Percentiles rank a stretch among this genome's conserved stretches.
These are phyloP conservation scores for Melieria omissa DNA, from an alignment of 2,888 invertebrate genomes.

Conservation along the genomic window DNA sequence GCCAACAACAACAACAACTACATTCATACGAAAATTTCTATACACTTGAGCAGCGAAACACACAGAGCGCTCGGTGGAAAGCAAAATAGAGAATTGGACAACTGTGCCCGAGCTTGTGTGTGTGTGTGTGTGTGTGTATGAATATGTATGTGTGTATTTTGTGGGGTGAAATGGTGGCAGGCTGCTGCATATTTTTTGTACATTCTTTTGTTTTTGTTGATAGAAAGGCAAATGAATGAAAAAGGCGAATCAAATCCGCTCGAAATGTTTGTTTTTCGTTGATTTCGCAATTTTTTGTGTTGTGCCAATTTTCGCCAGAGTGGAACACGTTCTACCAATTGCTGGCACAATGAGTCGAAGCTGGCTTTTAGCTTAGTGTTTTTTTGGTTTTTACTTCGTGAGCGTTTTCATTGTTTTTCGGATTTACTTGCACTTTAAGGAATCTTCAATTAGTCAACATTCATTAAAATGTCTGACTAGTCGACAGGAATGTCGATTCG, in stretches of 20 bases:
- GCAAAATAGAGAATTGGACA: slow-evolving; percentile 18
- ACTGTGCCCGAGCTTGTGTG: neutral
- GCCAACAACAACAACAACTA: slow-evolving; percentile 33
- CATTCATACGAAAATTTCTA: slow-evolving; percentile 36
- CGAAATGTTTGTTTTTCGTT: slow-evolving; percentile 36
- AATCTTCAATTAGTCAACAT: neutral
- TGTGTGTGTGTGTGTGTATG: neutral
- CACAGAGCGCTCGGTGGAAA: neutral
- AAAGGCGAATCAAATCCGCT: slow-evolving; percentile 18
- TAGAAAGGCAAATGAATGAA: neutral
- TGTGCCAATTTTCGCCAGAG: slow-evolving; percentile 40
- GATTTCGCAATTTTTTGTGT: slow-evolving; percentile 36
- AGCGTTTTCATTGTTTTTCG: neutral
- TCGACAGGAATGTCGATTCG: too few relatives aligned
- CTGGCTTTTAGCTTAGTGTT: slow-evolving; percentile 5
- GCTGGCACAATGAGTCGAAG: too few relatives aligned
- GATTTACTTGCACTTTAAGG: neutral
- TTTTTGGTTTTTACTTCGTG: neutral
- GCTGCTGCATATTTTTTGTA: neutral
- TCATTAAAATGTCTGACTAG: too few relatives aligned
- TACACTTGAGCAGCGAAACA: slow-evolving; percentile 19
- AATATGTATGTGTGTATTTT: neutral
- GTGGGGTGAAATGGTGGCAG: neutral
- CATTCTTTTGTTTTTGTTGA: slow-evolving; percentile 18
- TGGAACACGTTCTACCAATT: slow-evolving; percentile 9